These are phyloP conservation scores for Eurystomus gularis DNA, from an alignment of 2,113 vertebrate species.

Conservation along the genomic window DNA sequence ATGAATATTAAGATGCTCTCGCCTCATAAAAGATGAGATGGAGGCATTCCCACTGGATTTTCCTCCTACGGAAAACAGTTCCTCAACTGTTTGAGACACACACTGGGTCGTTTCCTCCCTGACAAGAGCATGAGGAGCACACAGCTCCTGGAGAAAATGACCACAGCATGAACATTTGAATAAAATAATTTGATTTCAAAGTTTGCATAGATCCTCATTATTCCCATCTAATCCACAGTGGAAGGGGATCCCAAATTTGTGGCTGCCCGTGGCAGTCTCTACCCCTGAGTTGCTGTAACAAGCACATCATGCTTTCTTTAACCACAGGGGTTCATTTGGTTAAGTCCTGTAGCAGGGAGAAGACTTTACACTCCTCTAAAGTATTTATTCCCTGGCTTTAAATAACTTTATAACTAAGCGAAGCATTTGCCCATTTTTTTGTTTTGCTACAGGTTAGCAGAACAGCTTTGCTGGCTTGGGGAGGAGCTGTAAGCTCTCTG, in stretches of 20 bases:
- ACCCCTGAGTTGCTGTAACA: neutral
- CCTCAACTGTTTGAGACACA: neutral
- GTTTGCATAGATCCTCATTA: neutral
- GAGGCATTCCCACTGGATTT: constrained; percentile 24
- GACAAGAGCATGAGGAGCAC: neutral
- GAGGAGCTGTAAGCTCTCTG: neutral
- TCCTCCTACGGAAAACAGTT: neutral
- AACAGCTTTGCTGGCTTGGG: neutral
- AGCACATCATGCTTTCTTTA: neutral
- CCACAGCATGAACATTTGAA: neutral
- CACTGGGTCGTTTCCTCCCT: neutral
- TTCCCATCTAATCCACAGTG: neutral
- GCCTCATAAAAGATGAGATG: constrained; percentile 40
- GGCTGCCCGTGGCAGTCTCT: neutral
- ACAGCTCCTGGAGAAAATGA: neutral
- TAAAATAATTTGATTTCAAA: neutral
- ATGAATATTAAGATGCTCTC: constrained; percentile 38
- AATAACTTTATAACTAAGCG: neutral
- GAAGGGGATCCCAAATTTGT: neutral
- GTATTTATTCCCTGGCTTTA: neutral
- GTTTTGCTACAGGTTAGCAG: neutral
- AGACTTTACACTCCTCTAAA: neutral
- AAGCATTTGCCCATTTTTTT: neutral
- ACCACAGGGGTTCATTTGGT: neutral
- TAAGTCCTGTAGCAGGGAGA: neutral